Evolutionary conservation across 1,140 invertebrate species (phyloP), one percentile per base, ranked within the genome.

Genomic region (Copidosoma floridanum): DNA sequence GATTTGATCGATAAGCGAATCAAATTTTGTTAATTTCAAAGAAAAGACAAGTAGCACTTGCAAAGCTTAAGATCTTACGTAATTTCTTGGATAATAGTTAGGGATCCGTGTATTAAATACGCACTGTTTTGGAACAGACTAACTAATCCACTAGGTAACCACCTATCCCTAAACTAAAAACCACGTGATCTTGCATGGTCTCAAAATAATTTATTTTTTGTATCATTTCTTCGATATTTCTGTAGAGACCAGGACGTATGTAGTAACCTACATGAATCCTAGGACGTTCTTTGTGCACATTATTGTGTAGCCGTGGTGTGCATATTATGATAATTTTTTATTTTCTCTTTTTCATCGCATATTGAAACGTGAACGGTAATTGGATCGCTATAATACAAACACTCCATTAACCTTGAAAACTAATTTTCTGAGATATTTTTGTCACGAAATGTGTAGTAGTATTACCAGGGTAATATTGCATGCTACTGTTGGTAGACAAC

Each of bases 401-500:
- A 2, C 2, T 3, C 47, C 26, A 50, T 8, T 3, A 16, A 16
- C 26, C 3, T 12, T 23, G n/a, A 18, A 61, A 41, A 23, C 27
- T 4, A 2, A 61, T 21, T 7, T 23, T 23, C n/a, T 44, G 54
- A 12, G 48, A 40, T 27, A 65, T 23, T 10, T 57, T 47, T n/a
- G 59, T 65, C 14, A 47, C 48, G 41, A 43, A 58, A 27, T 27
- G 21, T 6, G 57, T 64, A 3, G 57, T 64, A n/a, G 37, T 57
- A 41, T 65, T 65, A 10, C 57, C 35, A 3, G 60, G 29, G 26
- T 18, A 65, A 44, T 37, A 62, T 29, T 58, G 20, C 57, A 60
- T 56, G n/a, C 57, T 64, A 16, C 47, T 50, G 47, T 50, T 50
- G 12, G 26, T 50, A 2, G 47, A n/a, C 18, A n/a, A 20, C 18